Evolutionary conservation across 1,140 invertebrate genomes (phyloP), one percentile per base, ranked within the genome.

Genomic region (Neuroterus valhalla): DNA sequence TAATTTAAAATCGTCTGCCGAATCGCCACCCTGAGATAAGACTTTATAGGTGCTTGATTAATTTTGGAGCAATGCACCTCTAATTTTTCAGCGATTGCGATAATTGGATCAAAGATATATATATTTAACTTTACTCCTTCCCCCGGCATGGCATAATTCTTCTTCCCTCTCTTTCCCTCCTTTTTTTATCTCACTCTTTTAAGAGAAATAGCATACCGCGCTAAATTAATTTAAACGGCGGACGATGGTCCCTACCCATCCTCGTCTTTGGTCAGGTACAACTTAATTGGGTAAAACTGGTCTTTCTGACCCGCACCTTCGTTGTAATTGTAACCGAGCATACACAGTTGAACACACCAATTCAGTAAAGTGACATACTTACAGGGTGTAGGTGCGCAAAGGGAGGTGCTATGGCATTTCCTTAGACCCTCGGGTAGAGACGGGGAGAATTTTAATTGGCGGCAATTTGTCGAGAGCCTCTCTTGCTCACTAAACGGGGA

Each of bases 231-330:
- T 81, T 75, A 81, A 70, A 70, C 75, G 75, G 79, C 66, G 78
- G 77, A 75, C 71, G 71, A 70, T 72, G 75, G 31, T 62, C 26
- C n/a, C 26, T 26, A 38, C 55, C 23, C 80, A 77, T 80, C 76
- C 76, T 79, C 72, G 52, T 50, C 69, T 66, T 81, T 71, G 73
- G 67, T 78, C 67, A 78, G 74, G 80, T 86, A 89, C 89, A 87
- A 89, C 85, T 90, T 90, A 90, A 90, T 90, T 90, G 87, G 86
- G 79, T 76, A 81, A 84, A 88, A 87, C 85, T 88, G 86, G 87
- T 86, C 84, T 72, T 83, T 69, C 78, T 76, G 75, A 68, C 68
- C 21, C 5, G 66, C 15, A 14, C 42, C 66, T 43, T 43, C 26
- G 26, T 69, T 48, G 73, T 74, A 67, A 45, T 69, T 48, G 73